Percentiles rank a stretch among this genome's conserved stretches.
phyloP scores from a whole-genome alignment of 2,888 invertebrate genomes.

The Drosophila ezoana region DNA sequence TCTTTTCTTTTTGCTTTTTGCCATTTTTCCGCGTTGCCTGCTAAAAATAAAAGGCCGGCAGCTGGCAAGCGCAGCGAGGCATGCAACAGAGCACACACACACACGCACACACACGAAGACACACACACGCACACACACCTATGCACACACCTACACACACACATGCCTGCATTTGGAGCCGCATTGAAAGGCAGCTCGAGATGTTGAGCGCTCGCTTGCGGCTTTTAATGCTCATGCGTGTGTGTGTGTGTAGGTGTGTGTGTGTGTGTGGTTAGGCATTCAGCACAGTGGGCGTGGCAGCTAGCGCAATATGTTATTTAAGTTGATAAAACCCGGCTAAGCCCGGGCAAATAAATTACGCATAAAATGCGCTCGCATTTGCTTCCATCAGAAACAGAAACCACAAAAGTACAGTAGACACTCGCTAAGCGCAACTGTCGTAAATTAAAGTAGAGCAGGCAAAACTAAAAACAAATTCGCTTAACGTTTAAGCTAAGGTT shows the following conservation, averaged over 20 bases:
- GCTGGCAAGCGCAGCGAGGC: conserved; percentile 51
- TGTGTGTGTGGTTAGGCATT: not conserved
- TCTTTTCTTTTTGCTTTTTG: conserved; percentile 17
- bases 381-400: conserved; percentile 19
- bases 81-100: conserved; percentile 43
- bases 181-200: conserved; percentile 52
- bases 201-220: conserved; percentile 39
- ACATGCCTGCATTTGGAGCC: conserved; percentile 42
- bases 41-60: conserved; percentile 68
- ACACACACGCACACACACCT: not conserved
- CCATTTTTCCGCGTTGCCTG: conserved; percentile 69
- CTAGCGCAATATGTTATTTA: conserved; percentile 49
- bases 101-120: conserved; percentile 11
- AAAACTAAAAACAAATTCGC: no score
- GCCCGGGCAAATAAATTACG: conserved; percentile 21
- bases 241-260: conserved; percentile 1
- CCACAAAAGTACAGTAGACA: not conserved
- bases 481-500: no score
- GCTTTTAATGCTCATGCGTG: conserved; percentile 36
- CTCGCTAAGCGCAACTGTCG: conserved; percentile 1
- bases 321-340: conserved; percentile 40
- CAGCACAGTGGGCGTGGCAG: conserved; percentile 41
- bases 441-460: not conserved
- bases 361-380: conserved; percentile 18
- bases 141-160: conserved; percentile 8